These are phyloP conservation scores for Formica selysi DNA, from an alignment of 1,140 invertebrate genomes.

Conservation along the genomic window DNA sequence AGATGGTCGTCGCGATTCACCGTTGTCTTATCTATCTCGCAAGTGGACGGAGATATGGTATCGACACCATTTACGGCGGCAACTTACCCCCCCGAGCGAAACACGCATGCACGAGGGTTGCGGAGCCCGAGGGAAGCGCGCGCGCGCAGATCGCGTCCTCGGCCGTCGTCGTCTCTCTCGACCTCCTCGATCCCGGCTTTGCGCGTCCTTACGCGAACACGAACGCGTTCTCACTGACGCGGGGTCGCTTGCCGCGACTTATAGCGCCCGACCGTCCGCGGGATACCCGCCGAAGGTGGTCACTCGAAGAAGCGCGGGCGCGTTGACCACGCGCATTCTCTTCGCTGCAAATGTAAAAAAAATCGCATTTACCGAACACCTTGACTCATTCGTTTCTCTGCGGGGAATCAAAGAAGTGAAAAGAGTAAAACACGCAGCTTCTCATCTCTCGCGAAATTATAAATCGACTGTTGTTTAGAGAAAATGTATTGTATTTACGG, in stretches of 20 bases:
- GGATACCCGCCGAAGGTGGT: slow-evolving; percentile 64
- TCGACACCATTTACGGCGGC: slow-evolving; percentile 68
- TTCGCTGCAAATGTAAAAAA: slow-evolving; percentile 9
- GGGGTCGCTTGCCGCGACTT: slow-evolving; percentile 75
- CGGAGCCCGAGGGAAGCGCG: slow-evolving; percentile 24
- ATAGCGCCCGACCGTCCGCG: slow-evolving; percentile 54
- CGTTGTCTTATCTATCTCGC: slow-evolving; percentile 69
- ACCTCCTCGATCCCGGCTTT: slow-evolving; percentile 56
- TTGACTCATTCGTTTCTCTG: neutral
- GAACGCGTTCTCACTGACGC: slow-evolving; percentile 84
- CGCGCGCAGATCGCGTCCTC: slow-evolving; percentile 42
- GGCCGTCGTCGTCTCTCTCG: slow-evolving; percentile 57
- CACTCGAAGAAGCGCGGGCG: slow-evolving; percentile 70
- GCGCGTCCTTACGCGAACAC: slow-evolving; percentile 83
- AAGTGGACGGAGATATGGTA: slow-evolving; percentile 55
- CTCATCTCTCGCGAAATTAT: neutral
- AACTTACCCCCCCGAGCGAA: slow-evolving; percentile 37
- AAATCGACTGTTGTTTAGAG: neutral
- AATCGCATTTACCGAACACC: neutral
- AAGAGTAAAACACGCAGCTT: neutral
- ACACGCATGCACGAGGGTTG: slow-evolving; percentile 23
- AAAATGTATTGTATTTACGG: neutral
- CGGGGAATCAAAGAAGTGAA: neutral
- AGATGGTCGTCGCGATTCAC: neutral
- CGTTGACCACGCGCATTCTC: slow-evolving; percentile 78